These are phyloP conservation scores for Neotoma lepida DNA, from an alignment of 2,113 vertebrate species.

Conservation along the genomic window DNA sequence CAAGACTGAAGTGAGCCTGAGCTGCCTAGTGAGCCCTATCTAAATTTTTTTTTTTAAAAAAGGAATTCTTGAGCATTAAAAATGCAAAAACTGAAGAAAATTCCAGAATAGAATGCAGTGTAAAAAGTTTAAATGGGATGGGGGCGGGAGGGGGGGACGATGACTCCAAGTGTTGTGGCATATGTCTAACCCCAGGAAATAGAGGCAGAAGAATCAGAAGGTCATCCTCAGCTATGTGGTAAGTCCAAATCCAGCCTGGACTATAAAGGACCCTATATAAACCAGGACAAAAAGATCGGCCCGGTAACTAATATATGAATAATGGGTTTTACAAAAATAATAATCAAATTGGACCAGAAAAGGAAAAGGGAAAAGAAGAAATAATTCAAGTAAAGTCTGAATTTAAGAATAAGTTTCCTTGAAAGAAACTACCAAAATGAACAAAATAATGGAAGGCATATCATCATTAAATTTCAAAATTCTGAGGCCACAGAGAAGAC, in stretches of 20 bases:
- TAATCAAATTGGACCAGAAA: background rate
- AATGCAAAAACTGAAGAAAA: slow-evolving; percentile 45
- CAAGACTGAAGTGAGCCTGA: background rate
- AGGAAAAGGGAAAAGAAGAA: background rate
- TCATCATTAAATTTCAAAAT: slow-evolving; percentile 23
- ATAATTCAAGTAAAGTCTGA: slow-evolving; percentile 9
- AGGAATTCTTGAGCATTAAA: background rate
- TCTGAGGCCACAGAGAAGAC: slow-evolving; percentile 15
- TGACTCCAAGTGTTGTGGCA: no score
- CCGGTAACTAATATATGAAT: background rate
- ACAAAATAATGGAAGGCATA: background rate
- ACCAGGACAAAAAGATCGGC: background rate
- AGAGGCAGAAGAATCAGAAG: background rate
- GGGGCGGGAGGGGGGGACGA: no score
- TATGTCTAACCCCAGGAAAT: background rate
- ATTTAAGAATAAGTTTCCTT: background rate
- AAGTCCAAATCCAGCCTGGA: background rate
- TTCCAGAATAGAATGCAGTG: background rate
- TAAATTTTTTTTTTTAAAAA: background rate
- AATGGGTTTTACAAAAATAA: slow-evolving; percentile 26
- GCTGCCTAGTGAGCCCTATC: background rate
- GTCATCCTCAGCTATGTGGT: background rate
- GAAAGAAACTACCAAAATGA: background rate
- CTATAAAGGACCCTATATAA: background rate
- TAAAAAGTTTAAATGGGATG: background rate